These are phyloP conservation scores for Erynnis tages DNA, from an alignment of 2,888 invertebrate species.

Conservation along the genomic window DNA sequence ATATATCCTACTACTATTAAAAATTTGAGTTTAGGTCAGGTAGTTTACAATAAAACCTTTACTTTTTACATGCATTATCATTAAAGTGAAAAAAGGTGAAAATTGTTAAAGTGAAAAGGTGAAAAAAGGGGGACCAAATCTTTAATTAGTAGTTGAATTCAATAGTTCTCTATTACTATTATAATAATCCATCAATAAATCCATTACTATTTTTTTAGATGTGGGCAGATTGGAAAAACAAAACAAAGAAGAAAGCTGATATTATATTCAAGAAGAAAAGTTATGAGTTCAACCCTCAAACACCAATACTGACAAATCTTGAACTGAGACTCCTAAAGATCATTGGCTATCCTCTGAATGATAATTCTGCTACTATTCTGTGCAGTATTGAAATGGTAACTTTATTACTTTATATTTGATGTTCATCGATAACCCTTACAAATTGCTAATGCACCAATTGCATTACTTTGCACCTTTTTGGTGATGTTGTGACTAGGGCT, in stretches of 20 bases:
- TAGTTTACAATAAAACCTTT: no score
- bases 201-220: conserved; percentile 37
- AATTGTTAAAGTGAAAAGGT: no score
- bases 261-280: conserved; percentile 41
- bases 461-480: no score
- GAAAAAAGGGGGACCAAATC: no score
- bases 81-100: no score
- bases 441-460: background rate
- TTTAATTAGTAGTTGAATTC: no score
- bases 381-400: conserved; percentile 39
- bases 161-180: no score
- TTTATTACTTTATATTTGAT: background rate
- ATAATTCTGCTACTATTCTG: conserved; percentile 28
- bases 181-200: no score
- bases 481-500: no score
- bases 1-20: no score
- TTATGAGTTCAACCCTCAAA: conserved; percentile 34
- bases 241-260: conserved; percentile 50
- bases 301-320: conserved; percentile 34
- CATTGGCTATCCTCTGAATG: conserved; percentile 45
- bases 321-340: conserved; percentile 44
- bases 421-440: background rate
- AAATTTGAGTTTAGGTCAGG: no score
- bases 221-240: conserved; percentile 54
- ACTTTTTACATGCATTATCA: no score